Conservation (phyloP, 2,797 vertebrate genomes). For the Helarctos malayanus region DNA sequence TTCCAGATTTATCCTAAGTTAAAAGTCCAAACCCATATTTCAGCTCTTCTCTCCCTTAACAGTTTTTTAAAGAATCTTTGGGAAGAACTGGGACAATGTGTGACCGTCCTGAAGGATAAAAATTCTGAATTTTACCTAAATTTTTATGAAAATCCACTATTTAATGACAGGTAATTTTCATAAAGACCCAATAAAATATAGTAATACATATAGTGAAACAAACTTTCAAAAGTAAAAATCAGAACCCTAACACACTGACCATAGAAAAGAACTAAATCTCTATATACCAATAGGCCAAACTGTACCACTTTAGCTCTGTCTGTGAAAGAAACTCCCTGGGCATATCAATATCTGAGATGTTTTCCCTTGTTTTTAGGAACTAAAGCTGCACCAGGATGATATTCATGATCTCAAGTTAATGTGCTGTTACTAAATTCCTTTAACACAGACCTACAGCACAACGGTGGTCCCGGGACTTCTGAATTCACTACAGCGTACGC, state of each 20-base stretch:
- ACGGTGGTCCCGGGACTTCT: neutral
- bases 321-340: neutral
- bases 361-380: neutral
- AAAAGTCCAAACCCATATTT: neutral
- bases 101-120: neutral
- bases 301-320: neutral
- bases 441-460: neutral
- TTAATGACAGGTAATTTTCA: slow-evolving; percentile 10
- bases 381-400: neutral
- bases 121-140: neutral
- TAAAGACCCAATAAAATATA: neutral
- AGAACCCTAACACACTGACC: neutral
- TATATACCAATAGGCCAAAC: neutral
- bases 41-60: neutral
- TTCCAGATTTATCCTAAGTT: neutral
- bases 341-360: neutral
- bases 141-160: neutral
- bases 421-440: neutral
- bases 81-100: neutral
- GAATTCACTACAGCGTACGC: accelerated
- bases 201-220: neutral
- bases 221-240: slow-evolving; percentile 34
- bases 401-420: neutral
- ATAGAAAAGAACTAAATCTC: neutral
- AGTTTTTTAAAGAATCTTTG: neutral